Evolutionary conservation across 2,888 invertebrate genomes (phyloP), one percentile per base, ranked within the genome.

Genomic region (Stenichneumon culpator): DNA sequence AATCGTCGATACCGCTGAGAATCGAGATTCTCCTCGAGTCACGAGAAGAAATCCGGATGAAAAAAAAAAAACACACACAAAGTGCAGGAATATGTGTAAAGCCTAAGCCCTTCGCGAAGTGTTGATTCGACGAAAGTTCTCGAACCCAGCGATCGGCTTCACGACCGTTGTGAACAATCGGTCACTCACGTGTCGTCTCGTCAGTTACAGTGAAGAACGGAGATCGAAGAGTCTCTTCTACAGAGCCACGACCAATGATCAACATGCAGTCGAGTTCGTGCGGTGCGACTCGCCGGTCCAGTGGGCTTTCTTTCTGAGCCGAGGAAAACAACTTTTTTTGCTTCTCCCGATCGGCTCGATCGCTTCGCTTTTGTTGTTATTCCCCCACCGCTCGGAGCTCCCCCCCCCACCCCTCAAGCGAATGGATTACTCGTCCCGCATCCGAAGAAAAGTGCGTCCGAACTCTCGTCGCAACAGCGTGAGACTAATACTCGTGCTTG

Each of bases 241-340:
- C 7, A 19, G 14, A 32, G 16, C 3, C 11, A 28, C 39, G 22
- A 57, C n/a, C 16, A 54, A 39, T 19, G 22, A 44, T 78, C 47
- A 67, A 16, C 25, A 81, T 84, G 84, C 84, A 69, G 81, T 78
- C 73, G 9, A 84, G 68, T 65, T 79, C 81, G 5, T 74, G 78
- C 65, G 81, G 81, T 72, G 14, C 22, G 19, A 6, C 1, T 32
- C 22, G 28, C 19, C 60, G 60, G 28, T 16, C 6, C n/a, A 3
- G n/a, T 9, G 4, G 63, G 16, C n/a, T 47, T 3, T 6, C 4
- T 6, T 25, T 28, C 28, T 44, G 60, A 36, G n/a, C 28, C 16
- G 60, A 36, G n/a, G 6, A 36, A 36, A 16, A 7, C 3, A 1
- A 54, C 2, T 25, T 44, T 25, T 6, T 11, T 67, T 9, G 44